Conservation (phyloP, 2,888 invertebrate species). For the Ornithoptera alexandrae region DNA sequence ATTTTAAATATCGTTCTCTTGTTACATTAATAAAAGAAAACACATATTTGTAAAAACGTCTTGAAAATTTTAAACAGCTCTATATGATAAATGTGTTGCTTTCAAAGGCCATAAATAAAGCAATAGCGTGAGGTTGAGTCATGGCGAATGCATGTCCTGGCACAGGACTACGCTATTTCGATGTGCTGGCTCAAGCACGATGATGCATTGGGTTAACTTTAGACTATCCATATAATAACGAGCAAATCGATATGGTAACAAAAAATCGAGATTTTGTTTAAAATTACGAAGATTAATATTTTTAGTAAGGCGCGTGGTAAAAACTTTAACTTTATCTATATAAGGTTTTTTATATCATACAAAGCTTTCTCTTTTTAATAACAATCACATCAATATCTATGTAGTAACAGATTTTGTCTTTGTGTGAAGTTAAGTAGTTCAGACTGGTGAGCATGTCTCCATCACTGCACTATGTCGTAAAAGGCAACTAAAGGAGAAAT, state of each 20-base stretch:
- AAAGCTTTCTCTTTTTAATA: too few relatives aligned
- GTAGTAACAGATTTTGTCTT: too few relatives aligned
- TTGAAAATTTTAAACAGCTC: neutral
- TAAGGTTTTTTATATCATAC: too few relatives aligned
- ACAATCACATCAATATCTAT: too few relatives aligned
- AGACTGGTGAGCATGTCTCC: too few relatives aligned
- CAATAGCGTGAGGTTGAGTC: conserved; percentile 42
- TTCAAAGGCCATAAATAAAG: conserved; percentile 26
- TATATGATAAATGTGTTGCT: neutral
- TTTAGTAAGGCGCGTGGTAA: neutral
- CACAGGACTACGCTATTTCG: conserved; percentile 61
- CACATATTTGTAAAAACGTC: neutral
- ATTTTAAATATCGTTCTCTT: neutral
- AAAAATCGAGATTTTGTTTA: neutral
- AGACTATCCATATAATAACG: conserved; percentile 33
- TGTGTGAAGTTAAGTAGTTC: too few relatives aligned
- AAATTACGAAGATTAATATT: neutral
- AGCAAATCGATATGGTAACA: neutral
- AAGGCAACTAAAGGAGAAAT: too few relatives aligned
- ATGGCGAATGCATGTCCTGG: conserved; percentile 55
- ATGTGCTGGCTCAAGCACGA: conserved; percentile 54
- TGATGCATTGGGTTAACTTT: conserved; percentile 54
- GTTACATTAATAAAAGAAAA: neutral
- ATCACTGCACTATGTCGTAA: too few relatives aligned
- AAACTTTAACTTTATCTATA: neutral